These are phyloP conservation scores for Serinus canaria DNA, from an alignment of 2,113 vertebrate species.

Conservation along the genomic window DNA sequence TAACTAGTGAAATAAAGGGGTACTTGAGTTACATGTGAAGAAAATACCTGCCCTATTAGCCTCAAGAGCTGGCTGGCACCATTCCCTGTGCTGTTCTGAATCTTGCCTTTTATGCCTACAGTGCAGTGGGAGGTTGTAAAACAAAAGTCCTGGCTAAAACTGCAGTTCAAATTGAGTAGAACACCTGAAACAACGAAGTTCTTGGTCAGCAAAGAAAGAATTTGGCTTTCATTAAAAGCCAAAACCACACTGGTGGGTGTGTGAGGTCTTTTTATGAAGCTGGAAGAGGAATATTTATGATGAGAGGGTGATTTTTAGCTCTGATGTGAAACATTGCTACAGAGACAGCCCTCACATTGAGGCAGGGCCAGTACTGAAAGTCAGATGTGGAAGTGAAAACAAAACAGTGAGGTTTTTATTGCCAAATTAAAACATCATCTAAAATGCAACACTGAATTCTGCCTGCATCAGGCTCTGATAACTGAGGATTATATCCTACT, in stretches of 20 bases:
- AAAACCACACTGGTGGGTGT: neutral
- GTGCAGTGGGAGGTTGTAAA: neutral
- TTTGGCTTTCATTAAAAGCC: neutral
- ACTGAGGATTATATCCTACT: neutral
- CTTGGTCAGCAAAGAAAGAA: neutral
- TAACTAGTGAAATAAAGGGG: neutral
- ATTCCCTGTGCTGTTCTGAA: neutral
- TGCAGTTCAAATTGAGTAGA: neutral
- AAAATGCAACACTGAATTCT: neutral
- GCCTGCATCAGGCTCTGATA: neutral
- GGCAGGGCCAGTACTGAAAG: neutral
- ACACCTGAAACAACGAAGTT: neutral
- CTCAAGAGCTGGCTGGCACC: neutral
- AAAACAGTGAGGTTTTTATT: neutral
- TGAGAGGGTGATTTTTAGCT: neutral
- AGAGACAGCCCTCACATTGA: neutral
- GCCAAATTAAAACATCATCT: neutral
- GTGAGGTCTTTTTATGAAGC: neutral
- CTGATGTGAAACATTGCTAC: neutral
- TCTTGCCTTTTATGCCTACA: neutral
- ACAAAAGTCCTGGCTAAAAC: neutral
- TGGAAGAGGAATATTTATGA: neutral
- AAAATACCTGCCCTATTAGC: neutral
- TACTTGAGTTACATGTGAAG: neutral
- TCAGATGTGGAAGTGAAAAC: slow-evolving; percentile 5